Evolutionary conservation across 2,888 invertebrate species (phyloP), one percentile per base, ranked within the genome.

Genomic region (Taphrorychus bicolor): DNA sequence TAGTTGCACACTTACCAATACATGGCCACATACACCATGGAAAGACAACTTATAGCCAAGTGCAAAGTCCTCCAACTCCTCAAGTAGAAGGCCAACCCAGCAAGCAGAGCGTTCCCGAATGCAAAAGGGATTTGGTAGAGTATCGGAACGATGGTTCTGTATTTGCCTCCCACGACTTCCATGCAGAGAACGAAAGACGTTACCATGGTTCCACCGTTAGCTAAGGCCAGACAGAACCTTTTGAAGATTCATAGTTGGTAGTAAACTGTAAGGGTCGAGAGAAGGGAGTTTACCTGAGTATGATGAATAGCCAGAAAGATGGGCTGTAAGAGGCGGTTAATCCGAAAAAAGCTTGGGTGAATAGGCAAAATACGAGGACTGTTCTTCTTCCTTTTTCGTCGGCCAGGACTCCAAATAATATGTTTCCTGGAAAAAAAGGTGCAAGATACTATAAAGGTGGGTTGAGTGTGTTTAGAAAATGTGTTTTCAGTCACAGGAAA

Each of bases 121-220:
- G 87, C 87, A 77, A 87, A 89, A 2, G 88, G 88, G 53, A 88
- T 80, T 78, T 89, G 88, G 73, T 87, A 87, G n/a, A 88, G 70
- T 42, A 89, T 85, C 9, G 88, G 87, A 59, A 88, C 82, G 58
- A 84, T 83, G 3, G 86, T 87, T 32, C 88, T 82, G 85, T 87
- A 88, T 78, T 85, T 85, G 41, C 87, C 87, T 59, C 87, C 86
- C 21, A 88, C 88, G 21, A 85, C 85, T 83, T 87, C 88, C 85
- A 88, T 85, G 78, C 87, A 88, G 73, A 90, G 80, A 1, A 90
- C 89, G 76, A 90, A 89, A 0, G 89, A 88, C 72, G 87, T 86
- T 16, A 88, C 86, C 70, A 87, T 85, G 22, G 88, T 85, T 2
- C 89, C 90, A 63, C 88, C 89, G 72, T 86, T 86, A 4, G 87